Evolutionary conservation across 2,113 vertebrate genomes (phyloP), one percentile per base, ranked within the genome.

Genomic region (Syrrhaptes paradoxus): DNA sequence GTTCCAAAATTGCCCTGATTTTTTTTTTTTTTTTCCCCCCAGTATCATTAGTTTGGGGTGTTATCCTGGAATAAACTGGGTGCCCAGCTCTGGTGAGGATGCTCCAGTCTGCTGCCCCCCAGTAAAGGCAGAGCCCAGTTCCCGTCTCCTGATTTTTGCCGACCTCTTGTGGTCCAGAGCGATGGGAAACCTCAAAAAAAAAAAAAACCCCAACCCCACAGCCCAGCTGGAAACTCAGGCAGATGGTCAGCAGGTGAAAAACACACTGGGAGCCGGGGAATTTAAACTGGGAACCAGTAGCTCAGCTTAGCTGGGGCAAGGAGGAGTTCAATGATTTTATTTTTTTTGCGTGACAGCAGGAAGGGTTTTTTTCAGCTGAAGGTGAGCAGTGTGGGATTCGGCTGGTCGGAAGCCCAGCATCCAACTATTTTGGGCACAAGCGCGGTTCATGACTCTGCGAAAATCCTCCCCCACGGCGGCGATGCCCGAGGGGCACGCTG

Each of bases 341-440:
- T 29, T 68, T 62, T 70, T 62, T 24, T 29, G 11, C 51, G 3
- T 12, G 24, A 16, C 65, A 16, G 14, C 41, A 36, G 48, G 75
- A 63, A 41, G 58, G 25, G 38, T 45, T 72, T 13, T 72, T 28
- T 38, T 38, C 46, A 22, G 48, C 65, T n/a, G 36, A 54, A 62
- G 89, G 91, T 31, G 91, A 83, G 38, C 48, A 38, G 28, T 6
- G 70, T 21, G 52, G 73, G 36, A 54, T 43, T n/a, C 11, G 65
- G 7, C 62, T 72, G 85, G 61, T 54, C 11, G 2, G 19, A 54
- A 82, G 62, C 85, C 92, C 87, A 49, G 57, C 74, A 57, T 7
- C 29, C 2, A 32, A 18, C 46, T 94, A 88, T 96, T 96, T 43
- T 17, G 82, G 85, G 94, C 82, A 85, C 74, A 45, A 54, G 29